Percentiles rank a stretch among this genome's conserved stretches.
phyloP scores from a whole-genome alignment of 2,797 vertebrate species.

The Danio tinwini region DNA sequence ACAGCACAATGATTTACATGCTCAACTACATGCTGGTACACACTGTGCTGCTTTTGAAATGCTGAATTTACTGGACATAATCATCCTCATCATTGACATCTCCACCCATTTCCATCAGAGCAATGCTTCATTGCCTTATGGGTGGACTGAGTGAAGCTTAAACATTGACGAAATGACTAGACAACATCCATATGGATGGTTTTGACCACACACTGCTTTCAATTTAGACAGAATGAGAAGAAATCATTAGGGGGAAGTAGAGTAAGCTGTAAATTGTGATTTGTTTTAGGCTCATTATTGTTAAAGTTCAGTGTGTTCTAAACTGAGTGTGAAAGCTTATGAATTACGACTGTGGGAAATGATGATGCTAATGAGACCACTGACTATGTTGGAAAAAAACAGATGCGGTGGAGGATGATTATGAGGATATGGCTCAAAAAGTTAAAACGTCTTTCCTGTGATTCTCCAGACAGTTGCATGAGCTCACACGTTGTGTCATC shows the following conservation, averaged over 20 bases:
- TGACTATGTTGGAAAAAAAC: neutral
- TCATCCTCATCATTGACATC: neutral
- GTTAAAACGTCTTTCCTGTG: neutral
- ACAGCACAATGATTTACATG: neutral
- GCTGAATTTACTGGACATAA: neutral
- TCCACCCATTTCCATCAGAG: slow-evolving; percentile 17
- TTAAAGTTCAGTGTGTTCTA: neutral
- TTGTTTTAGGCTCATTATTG: neutral
- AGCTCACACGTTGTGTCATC: slow-evolving; percentile 4
- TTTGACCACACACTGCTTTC: neutral
- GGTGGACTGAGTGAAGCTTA: slow-evolving; percentile 20
- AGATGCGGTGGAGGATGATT: slow-evolving; percentile 1
- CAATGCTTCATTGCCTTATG: neutral
- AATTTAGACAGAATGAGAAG: neutral
- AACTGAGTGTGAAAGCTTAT: neutral
- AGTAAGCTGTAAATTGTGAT: neutral
- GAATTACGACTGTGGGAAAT: slow-evolving; percentile 12
- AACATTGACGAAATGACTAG: neutral
- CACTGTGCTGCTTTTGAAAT: neutral
- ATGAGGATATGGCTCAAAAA: slow-evolving; percentile 2
- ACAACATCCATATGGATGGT: neutral
- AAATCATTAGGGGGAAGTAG: neutral
- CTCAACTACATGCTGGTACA: neutral
- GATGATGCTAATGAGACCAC: slow-evolving; percentile 14
- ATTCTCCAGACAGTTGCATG: slow-evolving; percentile 18